phyloP scores from a whole-genome alignment of 2,113 vertebrate species.

The Arvicanthis niloticus region DNA sequence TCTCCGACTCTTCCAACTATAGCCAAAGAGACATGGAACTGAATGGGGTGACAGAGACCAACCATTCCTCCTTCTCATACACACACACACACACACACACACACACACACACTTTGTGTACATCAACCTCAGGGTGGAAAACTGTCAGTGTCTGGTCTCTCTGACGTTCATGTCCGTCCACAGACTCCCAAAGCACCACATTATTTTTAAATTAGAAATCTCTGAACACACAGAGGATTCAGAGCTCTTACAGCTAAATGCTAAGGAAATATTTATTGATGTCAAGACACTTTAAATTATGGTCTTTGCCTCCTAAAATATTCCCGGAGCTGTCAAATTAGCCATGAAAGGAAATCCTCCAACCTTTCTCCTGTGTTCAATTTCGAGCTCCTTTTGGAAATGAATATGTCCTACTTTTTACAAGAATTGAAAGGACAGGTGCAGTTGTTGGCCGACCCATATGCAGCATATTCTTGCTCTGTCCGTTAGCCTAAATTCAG shows the following conservation, averaged over 20 bases:
- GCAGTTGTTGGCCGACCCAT: neutral
- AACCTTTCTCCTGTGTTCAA: conserved; percentile 54
- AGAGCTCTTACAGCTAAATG: conserved; percentile 80
- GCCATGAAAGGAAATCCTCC: conserved; percentile 65
- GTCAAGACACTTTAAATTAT: conserved; percentile 80
- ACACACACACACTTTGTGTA: neutral
- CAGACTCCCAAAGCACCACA: conserved; percentile 61
- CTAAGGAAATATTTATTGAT: conserved; percentile 84
- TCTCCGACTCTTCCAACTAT: neutral
- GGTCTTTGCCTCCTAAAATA: conserved; percentile 74
- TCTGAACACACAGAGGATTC: conserved; percentile 79
- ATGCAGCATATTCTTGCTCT: neutral
- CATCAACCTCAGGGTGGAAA: conserved; percentile 60
- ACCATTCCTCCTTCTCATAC: conserved; percentile 1
- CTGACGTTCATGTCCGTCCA: conserved; percentile 61
- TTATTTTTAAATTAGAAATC: conserved; percentile 80
- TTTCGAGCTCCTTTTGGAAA: conserved; percentile 34
- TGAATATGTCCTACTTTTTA: neutral
- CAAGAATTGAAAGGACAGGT: neutral
- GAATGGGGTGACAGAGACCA: neutral
- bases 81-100: neutral
- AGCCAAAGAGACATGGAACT: neutral
- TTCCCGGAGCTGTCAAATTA: conserved; percentile 64
- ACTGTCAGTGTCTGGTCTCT: neutral
- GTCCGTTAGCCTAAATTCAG: neutral